Evolutionary conservation across 2,113 vertebrate genomes (phyloP).

Genomic region (Lonchura striata): DNA sequence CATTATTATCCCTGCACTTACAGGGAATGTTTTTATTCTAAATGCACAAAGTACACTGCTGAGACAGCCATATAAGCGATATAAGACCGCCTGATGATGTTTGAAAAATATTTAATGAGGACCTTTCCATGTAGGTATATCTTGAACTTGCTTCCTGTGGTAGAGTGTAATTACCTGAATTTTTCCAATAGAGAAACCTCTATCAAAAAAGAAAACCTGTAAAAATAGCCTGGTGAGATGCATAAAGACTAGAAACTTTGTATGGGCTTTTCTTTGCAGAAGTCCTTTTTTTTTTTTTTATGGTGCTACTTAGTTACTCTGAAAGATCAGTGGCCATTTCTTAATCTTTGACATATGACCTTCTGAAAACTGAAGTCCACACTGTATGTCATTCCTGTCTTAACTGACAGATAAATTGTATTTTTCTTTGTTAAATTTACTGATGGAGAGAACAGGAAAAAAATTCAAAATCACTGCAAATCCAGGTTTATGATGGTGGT

Average conservation of each 20-base stretch:
- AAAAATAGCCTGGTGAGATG: background rate
- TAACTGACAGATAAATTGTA: background rate
- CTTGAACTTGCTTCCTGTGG: background rate
- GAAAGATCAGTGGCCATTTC: background rate
- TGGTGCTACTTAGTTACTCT: background rate
- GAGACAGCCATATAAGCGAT: background rate
- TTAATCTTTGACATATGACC: background rate
- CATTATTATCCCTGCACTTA: background rate
- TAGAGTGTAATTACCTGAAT: background rate
- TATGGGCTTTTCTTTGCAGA: background rate
- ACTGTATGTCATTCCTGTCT: background rate
- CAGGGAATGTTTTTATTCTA: background rate
- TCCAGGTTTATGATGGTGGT: background rate
- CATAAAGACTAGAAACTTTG: background rate
- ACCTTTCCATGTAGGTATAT: background rate
- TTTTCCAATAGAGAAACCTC: background rate
- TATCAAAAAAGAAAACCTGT: background rate
- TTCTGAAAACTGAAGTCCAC: background rate
- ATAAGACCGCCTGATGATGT: background rate
- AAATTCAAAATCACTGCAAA: background rate
- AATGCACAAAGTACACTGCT: background rate
- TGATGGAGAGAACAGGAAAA: background rate
- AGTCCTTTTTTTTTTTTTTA: background rate
- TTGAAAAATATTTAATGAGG: slow-evolving; percentile 1
- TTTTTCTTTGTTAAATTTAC: background rate